These are phyloP conservation scores for Pseudoatta argentina DNA, from an alignment of 1,140 invertebrate species.

Conservation along the genomic window DNA sequence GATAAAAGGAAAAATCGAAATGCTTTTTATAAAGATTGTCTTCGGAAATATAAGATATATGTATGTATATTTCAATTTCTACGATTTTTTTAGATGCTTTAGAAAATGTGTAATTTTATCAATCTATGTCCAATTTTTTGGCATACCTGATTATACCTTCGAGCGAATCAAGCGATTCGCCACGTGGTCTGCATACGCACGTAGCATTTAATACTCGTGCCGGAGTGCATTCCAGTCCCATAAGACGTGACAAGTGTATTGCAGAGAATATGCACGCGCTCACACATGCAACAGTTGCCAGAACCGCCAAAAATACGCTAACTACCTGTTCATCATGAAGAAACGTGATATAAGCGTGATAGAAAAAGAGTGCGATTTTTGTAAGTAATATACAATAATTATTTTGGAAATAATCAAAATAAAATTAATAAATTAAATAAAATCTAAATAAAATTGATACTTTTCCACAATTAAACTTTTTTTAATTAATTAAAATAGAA, in stretches of 20 bases:
- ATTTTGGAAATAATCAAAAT: neutral
- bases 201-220: constrained; percentile 81
- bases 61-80: neutral
- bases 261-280: constrained; percentile 84
- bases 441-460: neutral
- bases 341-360: constrained; percentile 3
- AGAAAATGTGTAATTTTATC: constrained; percentile 5
- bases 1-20: constrained; percentile 1
- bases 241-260: constrained; percentile 85
- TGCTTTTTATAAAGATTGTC: neutral
- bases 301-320: constrained; percentile 82
- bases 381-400: neutral
- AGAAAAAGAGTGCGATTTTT: neutral
- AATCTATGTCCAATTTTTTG: neutral
- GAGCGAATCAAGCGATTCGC: constrained; percentile 61
- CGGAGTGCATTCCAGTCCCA: constrained; percentile 84
- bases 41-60: neutral
- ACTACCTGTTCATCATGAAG: constrained; percentile 78
- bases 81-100: neutral
- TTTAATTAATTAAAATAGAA: neutral
- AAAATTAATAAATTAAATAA: constrained; percentile 9
- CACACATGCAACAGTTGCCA: constrained; percentile 83
- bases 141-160: constrained; percentile 50
- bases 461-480: neutral
- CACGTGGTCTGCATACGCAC: constrained; percentile 80